phyloP scores from a whole-genome alignment of 1,140 invertebrate genomes.

The Hycleus phaleratus region DNA sequence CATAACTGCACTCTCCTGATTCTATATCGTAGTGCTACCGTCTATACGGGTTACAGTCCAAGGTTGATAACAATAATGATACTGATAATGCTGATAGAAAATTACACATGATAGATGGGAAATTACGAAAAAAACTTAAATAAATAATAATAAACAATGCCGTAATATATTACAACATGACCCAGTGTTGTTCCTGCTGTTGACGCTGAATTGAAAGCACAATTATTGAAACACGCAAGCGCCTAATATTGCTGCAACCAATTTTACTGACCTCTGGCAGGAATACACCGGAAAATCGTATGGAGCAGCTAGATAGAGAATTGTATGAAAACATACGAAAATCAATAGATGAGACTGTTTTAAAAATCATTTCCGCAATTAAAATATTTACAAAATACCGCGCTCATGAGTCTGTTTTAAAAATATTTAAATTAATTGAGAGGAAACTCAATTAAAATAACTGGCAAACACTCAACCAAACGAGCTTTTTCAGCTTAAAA shows the following conservation, averaged over 20 bases:
- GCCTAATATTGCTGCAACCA: constrained; percentile 9
- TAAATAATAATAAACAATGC: constrained; percentile 16
- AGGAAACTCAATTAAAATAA: too few relatives aligned
- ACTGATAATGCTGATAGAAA: constrained; percentile 28
- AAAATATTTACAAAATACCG: too few relatives aligned
- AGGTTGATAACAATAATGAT: constrained; percentile 35
- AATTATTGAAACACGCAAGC: constrained; percentile 2
- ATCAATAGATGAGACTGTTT: too few relatives aligned
- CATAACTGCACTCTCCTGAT: constrained; percentile 34
- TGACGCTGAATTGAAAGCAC: neutral
- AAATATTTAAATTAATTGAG: too few relatives aligned
- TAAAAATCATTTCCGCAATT: too few relatives aligned
- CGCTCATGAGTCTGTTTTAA: too few relatives aligned
- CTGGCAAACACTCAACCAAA: too few relatives aligned
- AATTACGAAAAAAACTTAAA: neutral
- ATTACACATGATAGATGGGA: constrained; percentile 32
- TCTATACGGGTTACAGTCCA: constrained; percentile 35
- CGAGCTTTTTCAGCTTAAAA: too few relatives aligned
- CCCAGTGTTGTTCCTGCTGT: constrained; percentile 21
- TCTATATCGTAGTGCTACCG: constrained; percentile 19
- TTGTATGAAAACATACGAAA: too few relatives aligned
- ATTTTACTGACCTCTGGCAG: neutral
- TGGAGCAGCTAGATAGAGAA: too few relatives aligned
- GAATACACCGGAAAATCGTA: too few relatives aligned
- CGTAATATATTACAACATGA: constrained; percentile 30